These are phyloP conservation scores for Thecocarcelia acutangulata DNA, from an alignment of 2,888 invertebrate genomes.

Conservation along the genomic window DNA sequence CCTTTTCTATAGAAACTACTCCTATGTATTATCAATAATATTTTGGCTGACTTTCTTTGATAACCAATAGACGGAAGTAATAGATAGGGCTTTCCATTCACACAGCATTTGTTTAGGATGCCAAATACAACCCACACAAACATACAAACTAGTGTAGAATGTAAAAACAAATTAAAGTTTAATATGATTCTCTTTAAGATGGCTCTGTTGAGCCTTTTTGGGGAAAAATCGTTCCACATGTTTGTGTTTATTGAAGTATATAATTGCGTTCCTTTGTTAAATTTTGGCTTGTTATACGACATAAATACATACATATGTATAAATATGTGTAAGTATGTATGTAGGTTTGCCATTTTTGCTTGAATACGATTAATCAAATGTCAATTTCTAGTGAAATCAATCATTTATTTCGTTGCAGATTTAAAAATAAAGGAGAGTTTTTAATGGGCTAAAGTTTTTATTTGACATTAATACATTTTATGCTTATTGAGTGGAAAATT, in stretches of 20 bases:
- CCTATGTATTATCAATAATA: slow-evolving; percentile 23
- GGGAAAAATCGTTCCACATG: background rate
- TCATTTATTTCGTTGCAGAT: slow-evolving; percentile 38
- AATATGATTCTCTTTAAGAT: slow-evolving; percentile 15
- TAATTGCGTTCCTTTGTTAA: too few species aligned
- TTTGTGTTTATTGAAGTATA: background rate
- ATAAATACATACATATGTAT: too few species aligned
- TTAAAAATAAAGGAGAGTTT: background rate
- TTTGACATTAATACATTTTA: slow-evolving; percentile 60
- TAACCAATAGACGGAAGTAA: slow-evolving; percentile 39
- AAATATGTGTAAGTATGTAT: too few species aligned
- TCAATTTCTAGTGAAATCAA: slow-evolving; percentile 54
- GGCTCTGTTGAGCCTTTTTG: background rate
- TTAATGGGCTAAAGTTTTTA: slow-evolving; percentile 39
- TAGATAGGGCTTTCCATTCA: slow-evolving; percentile 24
- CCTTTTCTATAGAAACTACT: background rate
- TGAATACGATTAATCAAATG: slow-evolving; percentile 69
- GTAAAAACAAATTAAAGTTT: slow-evolving; percentile 7
- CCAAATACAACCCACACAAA: background rate
- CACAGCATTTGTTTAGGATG: background rate
- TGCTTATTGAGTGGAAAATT: slow-evolving; percentile 59
- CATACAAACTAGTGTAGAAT: background rate
- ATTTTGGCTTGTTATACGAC: too few species aligned
- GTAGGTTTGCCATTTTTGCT: too few species aligned
- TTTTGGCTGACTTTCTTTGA: slow-evolving; percentile 35